Percentiles rank a stretch among this genome's conserved stretches.
Evolutionary conservation across 2,888 invertebrate genomes (phyloP).

Genomic region (Drosophila peninsularis): DNA sequence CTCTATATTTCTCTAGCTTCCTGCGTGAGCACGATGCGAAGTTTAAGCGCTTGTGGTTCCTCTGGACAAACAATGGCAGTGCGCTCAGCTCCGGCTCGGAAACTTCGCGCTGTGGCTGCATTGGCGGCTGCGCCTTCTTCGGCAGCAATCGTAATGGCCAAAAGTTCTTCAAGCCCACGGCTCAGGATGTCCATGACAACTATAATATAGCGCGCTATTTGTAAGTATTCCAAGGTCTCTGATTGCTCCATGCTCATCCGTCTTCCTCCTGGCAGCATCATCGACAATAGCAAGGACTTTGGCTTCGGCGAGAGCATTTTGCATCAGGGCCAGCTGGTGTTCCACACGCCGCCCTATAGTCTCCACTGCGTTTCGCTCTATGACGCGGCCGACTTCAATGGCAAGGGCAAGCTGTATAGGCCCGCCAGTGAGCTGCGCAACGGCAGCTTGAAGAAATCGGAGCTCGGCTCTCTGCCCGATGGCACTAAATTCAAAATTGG

Average conservation of each 20-base stretch:
- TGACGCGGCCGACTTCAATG: slow-evolving; percentile 86
- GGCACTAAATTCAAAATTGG: slow-evolving; percentile 79
- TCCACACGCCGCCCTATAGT: slow-evolving; percentile 95
- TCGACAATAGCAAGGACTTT: slow-evolving; percentile 91
- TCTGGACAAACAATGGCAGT: slow-evolving; percentile 89
- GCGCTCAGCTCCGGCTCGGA: slow-evolving; percentile 85
- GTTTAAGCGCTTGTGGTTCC: slow-evolving; percentile 95
- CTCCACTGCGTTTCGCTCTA: slow-evolving; percentile 91
- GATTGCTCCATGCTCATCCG: neutral
- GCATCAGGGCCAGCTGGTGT: slow-evolving; percentile 93
- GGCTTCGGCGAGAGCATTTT: slow-evolving; percentile 98
- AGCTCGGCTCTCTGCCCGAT: slow-evolving; percentile 72
- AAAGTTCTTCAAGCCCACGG: slow-evolving; percentile 93
- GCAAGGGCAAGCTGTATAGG: slow-evolving; percentile 83
- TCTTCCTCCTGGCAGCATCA: slow-evolving; percentile 86
- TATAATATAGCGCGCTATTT: slow-evolving; percentile 90
- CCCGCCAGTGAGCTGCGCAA: slow-evolving; percentile 79
- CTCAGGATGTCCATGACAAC: slow-evolving; percentile 92
- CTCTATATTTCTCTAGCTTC: slow-evolving; percentile 84
- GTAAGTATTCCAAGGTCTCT: slow-evolving; percentile 63
- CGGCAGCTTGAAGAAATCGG: slow-evolving; percentile 82
- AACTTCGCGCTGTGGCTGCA: slow-evolving; percentile 95
- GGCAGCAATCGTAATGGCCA: slow-evolving; percentile 95
- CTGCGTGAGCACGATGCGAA: slow-evolving; percentile 93
- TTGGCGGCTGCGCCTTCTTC: slow-evolving; percentile 97